These are phyloP conservation scores for Magallana ariakensis DNA, from an alignment of 1,140 invertebrate genomes.

Conservation along the genomic window DNA sequence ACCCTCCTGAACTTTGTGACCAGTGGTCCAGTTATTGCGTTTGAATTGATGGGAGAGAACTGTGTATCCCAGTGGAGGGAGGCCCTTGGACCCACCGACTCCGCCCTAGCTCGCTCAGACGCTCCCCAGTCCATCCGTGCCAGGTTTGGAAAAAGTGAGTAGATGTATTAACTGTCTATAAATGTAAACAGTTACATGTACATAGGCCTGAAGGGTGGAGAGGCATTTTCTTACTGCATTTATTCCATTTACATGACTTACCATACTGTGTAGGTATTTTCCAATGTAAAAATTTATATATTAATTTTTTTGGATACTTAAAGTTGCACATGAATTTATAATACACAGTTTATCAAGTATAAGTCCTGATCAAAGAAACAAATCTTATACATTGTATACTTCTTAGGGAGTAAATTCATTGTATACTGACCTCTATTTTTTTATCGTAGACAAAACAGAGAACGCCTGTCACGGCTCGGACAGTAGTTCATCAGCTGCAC, in stretches of 20 bases:
- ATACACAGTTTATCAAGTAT: too few relatives aligned
- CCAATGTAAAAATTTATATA: too few relatives aligned
- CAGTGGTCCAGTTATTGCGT: slow-evolving; percentile 86
- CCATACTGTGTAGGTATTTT: too few relatives aligned
- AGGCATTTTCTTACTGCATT: too few relatives aligned
- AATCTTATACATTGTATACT: too few relatives aligned
- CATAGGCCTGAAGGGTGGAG: too few relatives aligned
- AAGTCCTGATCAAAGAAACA: too few relatives aligned
- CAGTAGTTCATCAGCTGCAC: slow-evolving; percentile 81
- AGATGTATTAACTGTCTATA: background rate
- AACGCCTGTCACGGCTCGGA: slow-evolving; percentile 88
- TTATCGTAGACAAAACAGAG: slow-evolving; percentile 82
- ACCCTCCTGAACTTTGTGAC: slow-evolving; percentile 83
- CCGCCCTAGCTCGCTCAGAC: slow-evolving; percentile 82
- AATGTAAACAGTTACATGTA: background rate
- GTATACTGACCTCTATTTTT: background rate
- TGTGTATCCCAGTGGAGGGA: slow-evolving; percentile 83
- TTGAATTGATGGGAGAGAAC: slow-evolving; percentile 89
- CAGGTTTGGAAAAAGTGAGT: slow-evolving; percentile 84
- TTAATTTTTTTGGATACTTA: too few relatives aligned
- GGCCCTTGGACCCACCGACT: slow-evolving; percentile 86
- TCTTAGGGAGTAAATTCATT: too few relatives aligned
- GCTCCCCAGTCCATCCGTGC: slow-evolving; percentile 85
- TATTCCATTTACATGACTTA: too few relatives aligned
- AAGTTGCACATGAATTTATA: too few relatives aligned